A percentile compares a stretch with the other conserved stretches of the same genome.
Evolutionary conservation across 92 coral and sea anemone species (phyloP).

Genomic region (Phenganax subtilis): DNA sequence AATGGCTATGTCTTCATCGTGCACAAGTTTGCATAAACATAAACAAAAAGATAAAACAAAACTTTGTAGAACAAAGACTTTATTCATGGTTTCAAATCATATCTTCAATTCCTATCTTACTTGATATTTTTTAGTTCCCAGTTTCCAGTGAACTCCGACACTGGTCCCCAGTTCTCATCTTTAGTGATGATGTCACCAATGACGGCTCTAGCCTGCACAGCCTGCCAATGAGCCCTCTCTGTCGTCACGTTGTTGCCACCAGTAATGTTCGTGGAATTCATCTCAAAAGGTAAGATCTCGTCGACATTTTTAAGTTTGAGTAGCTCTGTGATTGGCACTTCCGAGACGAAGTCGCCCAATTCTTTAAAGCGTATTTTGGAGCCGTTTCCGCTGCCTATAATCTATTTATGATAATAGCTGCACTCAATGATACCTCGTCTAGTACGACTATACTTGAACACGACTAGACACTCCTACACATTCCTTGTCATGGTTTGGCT

Average conservation of each 20-base stretch:
- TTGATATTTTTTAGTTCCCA: slow-evolving; percentile 62
- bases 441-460: neutral
- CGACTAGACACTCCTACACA: too few species aligned
- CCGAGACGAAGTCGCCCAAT: slow-evolving; percentile 58
- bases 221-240: slow-evolving; percentile 57
- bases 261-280: slow-evolving; percentile 43
- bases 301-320: slow-evolving; percentile 47
- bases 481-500: neutral
- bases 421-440: neutral
- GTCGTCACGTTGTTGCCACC: slow-evolving; percentile 19
- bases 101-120: slow-evolving; percentile 31
- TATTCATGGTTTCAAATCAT: neutral
- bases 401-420: slow-evolving; percentile 30
- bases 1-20: too few species aligned
- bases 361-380: slow-evolving; percentile 51
- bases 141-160: slow-evolving; percentile 45
- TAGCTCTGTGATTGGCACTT: slow-evolving; percentile 56
- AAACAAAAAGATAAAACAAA: too few species aligned
- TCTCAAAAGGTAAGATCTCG: slow-evolving; percentile 52
- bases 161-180: slow-evolving; percentile 61
- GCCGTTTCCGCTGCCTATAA: slow-evolving; percentile 35
- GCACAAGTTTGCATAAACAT: too few species aligned
- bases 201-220: slow-evolving; percentile 63
- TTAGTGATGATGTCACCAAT: slow-evolving; percentile 42
- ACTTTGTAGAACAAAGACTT: too few species aligned